Conservation (phyloP, 2,113 vertebrate genomes). For the Drymodes brunneopygia region DNA sequence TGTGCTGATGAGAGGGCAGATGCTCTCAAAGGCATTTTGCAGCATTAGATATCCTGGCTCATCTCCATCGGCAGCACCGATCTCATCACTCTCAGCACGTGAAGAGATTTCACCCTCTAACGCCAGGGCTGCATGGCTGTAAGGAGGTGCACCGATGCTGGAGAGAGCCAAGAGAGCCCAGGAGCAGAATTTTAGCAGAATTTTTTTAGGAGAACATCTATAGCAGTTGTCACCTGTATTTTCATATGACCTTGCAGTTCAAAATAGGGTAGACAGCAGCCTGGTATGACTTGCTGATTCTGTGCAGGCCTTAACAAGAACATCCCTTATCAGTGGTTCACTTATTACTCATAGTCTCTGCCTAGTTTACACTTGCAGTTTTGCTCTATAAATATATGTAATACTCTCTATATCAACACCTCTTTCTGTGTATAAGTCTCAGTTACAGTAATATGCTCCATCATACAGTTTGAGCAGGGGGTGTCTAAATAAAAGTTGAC, state of each 20-base stretch:
- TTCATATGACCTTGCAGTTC: background rate
- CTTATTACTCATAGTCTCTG: background rate
- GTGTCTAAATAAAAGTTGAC: background rate
- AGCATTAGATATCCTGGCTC: background rate
- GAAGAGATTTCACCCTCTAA: background rate
- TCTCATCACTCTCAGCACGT: background rate
- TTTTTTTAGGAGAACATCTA: background rate
- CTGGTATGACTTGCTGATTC: background rate
- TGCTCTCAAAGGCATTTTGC: background rate
- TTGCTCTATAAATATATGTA: background rate
- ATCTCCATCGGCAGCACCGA: background rate
- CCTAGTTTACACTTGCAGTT: background rate
- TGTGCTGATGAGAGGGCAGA: background rate
- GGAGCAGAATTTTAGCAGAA: background rate
- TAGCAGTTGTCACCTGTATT: background rate
- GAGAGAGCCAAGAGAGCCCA: background rate
- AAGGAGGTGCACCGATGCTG: background rate
- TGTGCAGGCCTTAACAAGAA: slow-evolving; percentile 29
- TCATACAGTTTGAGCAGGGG: background rate
- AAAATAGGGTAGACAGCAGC: background rate
- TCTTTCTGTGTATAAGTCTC: background rate
- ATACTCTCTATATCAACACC: background rate
- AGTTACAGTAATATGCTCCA: background rate
- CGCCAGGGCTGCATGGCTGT: background rate
- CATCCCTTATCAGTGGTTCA: background rate